A percentile compares a stretch with the other conserved stretches of the same genome.
These are phyloP conservation scores for Capreolus pygargus DNA, from an alignment of 2,113 vertebrate species.

Conservation along the genomic window DNA sequence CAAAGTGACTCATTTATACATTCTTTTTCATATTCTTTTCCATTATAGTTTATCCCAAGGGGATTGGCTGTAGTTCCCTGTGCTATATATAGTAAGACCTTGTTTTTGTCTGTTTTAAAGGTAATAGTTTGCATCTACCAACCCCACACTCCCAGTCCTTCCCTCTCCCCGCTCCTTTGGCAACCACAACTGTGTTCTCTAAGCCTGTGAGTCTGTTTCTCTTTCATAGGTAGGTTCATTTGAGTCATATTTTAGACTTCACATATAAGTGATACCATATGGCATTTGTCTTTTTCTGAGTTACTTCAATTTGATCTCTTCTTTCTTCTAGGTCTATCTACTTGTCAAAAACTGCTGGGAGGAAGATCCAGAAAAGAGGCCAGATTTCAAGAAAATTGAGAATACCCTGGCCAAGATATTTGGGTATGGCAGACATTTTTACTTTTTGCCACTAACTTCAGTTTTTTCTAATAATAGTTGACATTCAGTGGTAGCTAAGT, in stretches of 20 bases:
- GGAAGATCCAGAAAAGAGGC: slow-evolving; percentile 97
- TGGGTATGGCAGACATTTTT: slow-evolving; percentile 82
- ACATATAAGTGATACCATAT: not conserved
- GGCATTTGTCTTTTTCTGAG: not conserved
- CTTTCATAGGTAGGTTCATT: not conserved
- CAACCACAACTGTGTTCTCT: not conserved
- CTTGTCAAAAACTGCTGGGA: slow-evolving; percentile 96
- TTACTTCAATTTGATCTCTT: not conserved
- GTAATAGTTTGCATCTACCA: not conserved
- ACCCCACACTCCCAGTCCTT: not conserved
- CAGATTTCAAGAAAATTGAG: slow-evolving; percentile 97
- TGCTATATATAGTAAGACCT: not conserved
- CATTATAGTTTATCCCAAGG: not conserved
- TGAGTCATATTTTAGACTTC: not conserved
- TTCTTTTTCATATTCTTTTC: not conserved
- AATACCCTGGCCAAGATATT: slow-evolving; percentile 91
- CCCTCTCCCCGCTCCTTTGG: not conserved
- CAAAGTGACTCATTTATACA: not conserved
- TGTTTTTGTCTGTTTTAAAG: not conserved
- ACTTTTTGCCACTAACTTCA: slow-evolving; percentile 8
- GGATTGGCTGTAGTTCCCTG: not conserved
- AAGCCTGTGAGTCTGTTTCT: not conserved
- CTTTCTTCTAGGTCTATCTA: slow-evolving; percentile 83
- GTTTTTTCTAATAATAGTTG: not conserved
- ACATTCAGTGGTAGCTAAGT: not conserved